Conservation (phyloP, 2,797 vertebrate species). For the Thunnus albacares region DNA sequence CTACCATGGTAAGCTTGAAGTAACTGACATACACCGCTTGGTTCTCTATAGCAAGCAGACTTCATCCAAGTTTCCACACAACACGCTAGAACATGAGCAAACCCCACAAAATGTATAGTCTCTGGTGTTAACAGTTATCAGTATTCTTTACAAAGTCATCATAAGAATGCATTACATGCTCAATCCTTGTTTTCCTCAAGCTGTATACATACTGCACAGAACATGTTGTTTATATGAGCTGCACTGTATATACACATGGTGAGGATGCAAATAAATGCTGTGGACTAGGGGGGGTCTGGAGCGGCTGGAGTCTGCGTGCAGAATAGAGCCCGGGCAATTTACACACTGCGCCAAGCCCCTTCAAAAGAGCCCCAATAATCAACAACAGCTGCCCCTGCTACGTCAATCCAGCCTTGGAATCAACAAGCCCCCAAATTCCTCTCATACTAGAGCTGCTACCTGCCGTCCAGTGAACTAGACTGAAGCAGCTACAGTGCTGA, state of each 20-base stretch:
- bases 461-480: constrained; percentile 72
- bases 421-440: constrained; percentile 84
- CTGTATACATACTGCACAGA: constrained; percentile 50
- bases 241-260: constrained; percentile 61
- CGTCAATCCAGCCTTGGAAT: constrained; percentile 79
- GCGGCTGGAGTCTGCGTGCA: constrained; percentile 70
- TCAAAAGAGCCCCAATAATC: constrained; percentile 84
- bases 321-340: constrained; percentile 64
- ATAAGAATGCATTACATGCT: constrained; percentile 45
- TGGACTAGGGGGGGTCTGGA: constrained; percentile 55
- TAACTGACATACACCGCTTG: constrained; percentile 45
- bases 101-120: constrained; percentile 10
- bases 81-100: constrained; percentile 12
- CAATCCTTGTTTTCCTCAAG: constrained; percentile 43
- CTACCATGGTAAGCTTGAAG: constrained; percentile 9
- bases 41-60: constrained; percentile 30
- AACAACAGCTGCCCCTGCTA: constrained; percentile 84
- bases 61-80: constrained; percentile 45
- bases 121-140: constrained; percentile 42
- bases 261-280: constrained; percentile 76
- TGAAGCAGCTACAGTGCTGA: constrained; percentile 38
- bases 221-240: constrained; percentile 66
- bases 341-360: constrained; percentile 75
- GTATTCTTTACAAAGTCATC: constrained; percentile 27
- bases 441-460: constrained; percentile 82